Evolutionary conservation across 2,113 vertebrate species (phyloP).

Genomic region (Strigops habroptila): DNA sequence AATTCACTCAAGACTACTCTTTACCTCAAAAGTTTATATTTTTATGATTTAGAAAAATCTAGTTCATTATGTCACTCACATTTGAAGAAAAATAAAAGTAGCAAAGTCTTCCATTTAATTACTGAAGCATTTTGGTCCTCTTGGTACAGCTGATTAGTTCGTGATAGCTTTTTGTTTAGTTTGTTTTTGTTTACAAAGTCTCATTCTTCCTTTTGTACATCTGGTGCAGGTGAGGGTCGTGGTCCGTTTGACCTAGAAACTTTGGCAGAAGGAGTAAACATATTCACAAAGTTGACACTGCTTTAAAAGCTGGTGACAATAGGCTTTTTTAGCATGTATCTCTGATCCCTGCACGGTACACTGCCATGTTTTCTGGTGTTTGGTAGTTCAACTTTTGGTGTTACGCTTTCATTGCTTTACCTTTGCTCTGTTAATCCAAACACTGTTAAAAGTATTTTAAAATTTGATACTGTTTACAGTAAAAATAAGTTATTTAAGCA

Average conservation of each 20-base stretch:
- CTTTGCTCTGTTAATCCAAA: conserved; percentile 35
- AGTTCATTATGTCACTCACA: conserved; percentile 64
- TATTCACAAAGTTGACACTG: conserved; percentile 68
- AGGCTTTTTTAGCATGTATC: conserved; percentile 10
- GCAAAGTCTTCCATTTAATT: conserved; percentile 64
- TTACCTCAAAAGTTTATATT: conserved; percentile 59
- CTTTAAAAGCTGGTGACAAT: conserved; percentile 47
- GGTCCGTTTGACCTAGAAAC: conserved; percentile 82
- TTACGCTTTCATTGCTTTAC: not conserved
- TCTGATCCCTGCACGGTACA: not conserved
- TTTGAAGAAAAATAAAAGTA: conserved; percentile 66
- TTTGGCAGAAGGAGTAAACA: conserved; percentile 83
- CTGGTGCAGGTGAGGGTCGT: conserved; percentile 63
- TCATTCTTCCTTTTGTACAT: conserved; percentile 78
- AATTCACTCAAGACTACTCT: conserved; percentile 61
- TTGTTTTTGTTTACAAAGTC: conserved; percentile 59
- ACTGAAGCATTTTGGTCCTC: conserved; percentile 78
- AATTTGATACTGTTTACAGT: not conserved
- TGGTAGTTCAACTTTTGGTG: conserved; percentile 32
- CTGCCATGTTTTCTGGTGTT: not conserved
- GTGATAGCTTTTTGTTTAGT: conserved; percentile 31
- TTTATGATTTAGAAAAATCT: conserved; percentile 69
- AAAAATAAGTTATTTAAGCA: conserved; percentile 37
- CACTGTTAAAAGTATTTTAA: not conserved
- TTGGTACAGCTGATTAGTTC: conserved; percentile 64